These are phyloP conservation scores for Neotoma lepida DNA, from an alignment of 2,113 vertebrate species.

Conservation along the genomic window DNA sequence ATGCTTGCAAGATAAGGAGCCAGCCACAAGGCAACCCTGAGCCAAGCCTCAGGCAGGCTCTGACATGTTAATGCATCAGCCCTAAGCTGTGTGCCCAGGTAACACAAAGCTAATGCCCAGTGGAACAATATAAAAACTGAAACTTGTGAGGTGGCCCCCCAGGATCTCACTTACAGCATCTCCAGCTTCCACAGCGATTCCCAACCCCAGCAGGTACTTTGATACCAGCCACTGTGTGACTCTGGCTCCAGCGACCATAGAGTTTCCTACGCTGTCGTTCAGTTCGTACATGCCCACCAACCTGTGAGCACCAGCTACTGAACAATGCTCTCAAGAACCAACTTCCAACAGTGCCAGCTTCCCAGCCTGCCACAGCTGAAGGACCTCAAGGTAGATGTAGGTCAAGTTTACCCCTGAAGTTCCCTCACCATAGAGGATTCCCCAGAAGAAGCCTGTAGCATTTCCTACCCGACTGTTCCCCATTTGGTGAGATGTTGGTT, in stretches of 20 bases:
- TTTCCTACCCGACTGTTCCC: neutral
- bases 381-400: neutral
- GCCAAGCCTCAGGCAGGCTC: neutral
- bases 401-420: neutral
- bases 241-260: neutral
- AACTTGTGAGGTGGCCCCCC: neutral
- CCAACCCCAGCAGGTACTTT: neutral
- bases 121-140: neutral
- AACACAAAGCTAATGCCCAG: neutral
- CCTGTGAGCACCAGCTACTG: neutral
- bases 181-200: neutral
- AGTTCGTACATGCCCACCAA: neutral
- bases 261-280: neutral
- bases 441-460: neutral
- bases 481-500: neutral
- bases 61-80: neutral
- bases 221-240: neutral
- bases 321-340: neutral
- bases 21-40: neutral
- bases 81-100: neutral
- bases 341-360: neutral
- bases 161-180: neutral
- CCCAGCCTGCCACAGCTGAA: neutral
- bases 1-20: neutral
- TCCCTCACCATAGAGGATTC: neutral